Base-by-base conservation (phyloP, 2,888 invertebrate genomes). In the Andricus curvator region DNA sequence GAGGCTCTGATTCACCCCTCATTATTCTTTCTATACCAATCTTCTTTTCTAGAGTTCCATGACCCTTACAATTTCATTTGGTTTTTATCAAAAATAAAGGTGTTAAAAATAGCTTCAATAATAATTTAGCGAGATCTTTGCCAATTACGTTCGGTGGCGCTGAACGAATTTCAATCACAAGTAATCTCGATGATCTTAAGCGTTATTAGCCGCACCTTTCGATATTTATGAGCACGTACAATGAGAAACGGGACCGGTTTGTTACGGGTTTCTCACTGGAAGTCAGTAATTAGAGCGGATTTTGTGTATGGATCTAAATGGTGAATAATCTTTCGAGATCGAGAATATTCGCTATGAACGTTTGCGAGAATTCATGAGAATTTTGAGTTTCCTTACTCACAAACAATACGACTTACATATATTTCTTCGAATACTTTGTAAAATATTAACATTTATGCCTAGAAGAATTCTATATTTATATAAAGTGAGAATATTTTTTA, bases 231-330 rank as follows among this genome's bases (percentile, higher is more conserved):
- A 51, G 68, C 29, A 51, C 68, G 77, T 66, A 64, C 77, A 78
- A 80, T 78, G 78, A 68, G 51, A 33, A 81, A 74, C 78, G 70
- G 64, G 70, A 80, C 70, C 78, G 70, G 80, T 78, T 78, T 9
- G 74, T 70, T 74, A 70, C 78, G 66, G 62, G 65, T 81, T 77
- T 74, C 78, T 41, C 80, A 74, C 78, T 74, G 70, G 56, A 65
- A 78, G 79, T 51, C 65, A 80, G 80, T 82, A 82, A 83, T 83
- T 81, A 82, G 82, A 82, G 82, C 81, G 79, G 77, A 83, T 79
- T 83, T 81, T 70, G 77, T 82, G 67, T 67, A 37, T 37, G 13
- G 70, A 48, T 68, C 48, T 20, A 8, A n/a, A 51, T n/a, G n/a
- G 9, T 20, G 51, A 51, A 20, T 2, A 51, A 20, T 51, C 8